Evolutionary conservation across 2,888 invertebrate species (phyloP), one percentile per base, ranked within the genome.

Genomic region (Cephalotes varians): DNA sequence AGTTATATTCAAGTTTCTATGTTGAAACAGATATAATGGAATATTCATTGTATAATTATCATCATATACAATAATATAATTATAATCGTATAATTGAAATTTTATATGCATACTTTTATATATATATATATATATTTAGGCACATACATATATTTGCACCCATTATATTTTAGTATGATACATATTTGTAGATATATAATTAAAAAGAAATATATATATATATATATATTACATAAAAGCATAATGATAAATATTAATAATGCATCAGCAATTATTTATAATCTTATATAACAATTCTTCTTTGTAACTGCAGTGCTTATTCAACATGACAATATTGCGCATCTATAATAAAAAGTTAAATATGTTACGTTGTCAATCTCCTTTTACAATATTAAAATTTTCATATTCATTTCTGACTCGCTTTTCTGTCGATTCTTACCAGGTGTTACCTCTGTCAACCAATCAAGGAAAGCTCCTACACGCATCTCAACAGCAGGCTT

Each of bases 401-500:
- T 40, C 2, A 25, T 28, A 18, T n/a, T n/a, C n/a, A n/a, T 10
- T 31, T 77, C 21, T 28, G n/a, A 74, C 7, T 62, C 18, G 21
- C 0, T 3, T 69, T 67, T 67, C 12, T 18, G 12, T 2, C 15
- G 28, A 28, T 18, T 56, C 34, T 87, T 82, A 90, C 92, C 88
- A 87, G 84, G n/a, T 49, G 92, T 91, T n/a, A 58, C 40, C 7
- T 37, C 31, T 84, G 65, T 1, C 31, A 97, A 96, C 96, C 97
- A 97, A 51, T 94, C 76, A 0, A 97, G 85, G 81, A 95, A 95
- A 0, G 94, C 89, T 0, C 96, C 95, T 0, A 96, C 94, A 31
- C 96, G 94, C 0, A 96, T 96, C 92, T 96, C 96, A 7, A 96
- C 91, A 1, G 95, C 95, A 0, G 96, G 96, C 0, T 28, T 58